phyloP scores from a whole-genome alignment of 2,797 vertebrate genomes.

The Halcyon leucocephala region DNA sequence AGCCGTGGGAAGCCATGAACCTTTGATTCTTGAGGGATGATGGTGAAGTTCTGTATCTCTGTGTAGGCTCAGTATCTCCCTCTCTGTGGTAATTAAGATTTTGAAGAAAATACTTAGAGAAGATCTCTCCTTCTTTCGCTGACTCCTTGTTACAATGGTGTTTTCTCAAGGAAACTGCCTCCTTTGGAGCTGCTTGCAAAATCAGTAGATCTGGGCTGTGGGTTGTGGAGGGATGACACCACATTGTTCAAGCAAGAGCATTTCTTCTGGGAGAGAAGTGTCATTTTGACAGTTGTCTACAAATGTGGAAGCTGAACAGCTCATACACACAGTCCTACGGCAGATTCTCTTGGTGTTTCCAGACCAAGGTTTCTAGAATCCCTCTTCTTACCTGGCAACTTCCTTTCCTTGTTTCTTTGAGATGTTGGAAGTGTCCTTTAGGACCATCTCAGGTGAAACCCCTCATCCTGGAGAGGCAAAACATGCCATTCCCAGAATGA shows the following conservation, averaged over 20 bases:
- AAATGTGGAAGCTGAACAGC: not conserved
- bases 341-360: not conserved
- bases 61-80: accelerated
- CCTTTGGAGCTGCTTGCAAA: not conserved
- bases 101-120: not conserved
- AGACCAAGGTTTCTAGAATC: not conserved
- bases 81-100: not conserved
- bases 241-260: not conserved
- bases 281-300: not conserved
- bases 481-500: not conserved
- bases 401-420: not conserved
- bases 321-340: not conserved
- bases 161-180: not conserved
- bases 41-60: not conserved
- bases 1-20: not conserved
- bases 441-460: not conserved
- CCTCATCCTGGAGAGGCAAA: not conserved
- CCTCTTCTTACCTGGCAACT: not conserved
- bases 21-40: not conserved
- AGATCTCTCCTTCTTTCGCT: not conserved
- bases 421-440: not conserved
- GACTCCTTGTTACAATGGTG: not conserved
- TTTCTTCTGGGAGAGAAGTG: not conserved
- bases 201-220: not conserved
- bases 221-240: not conserved